Evolutionary conservation across 2,888 invertebrate species (phyloP), one percentile per base, ranked within the genome.

Genomic region (Lithophane semibrunnea): DNA sequence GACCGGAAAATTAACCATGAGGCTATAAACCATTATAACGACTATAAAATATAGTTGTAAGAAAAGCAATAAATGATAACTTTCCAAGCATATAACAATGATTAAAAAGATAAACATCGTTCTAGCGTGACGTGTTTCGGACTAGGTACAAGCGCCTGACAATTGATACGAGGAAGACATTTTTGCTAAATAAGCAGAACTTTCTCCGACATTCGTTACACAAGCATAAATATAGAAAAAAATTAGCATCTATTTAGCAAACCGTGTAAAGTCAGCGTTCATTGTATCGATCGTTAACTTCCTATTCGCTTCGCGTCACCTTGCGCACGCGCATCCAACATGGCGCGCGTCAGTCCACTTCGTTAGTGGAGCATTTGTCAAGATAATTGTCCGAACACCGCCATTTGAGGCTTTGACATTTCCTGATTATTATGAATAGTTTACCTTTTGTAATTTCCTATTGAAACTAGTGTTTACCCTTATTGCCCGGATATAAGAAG

Each of bases 351-450:
- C 92, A 92, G 88, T 86, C 83, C 84, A 86, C 92, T 95, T 95
- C 95, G 94, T 95, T 95, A 95, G 95, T 90, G 85, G 91, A 92
- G 92, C 94, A 95, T 96, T 96, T 95, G 95, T 95, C 94, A 94
- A 94, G 94, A 94, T 94, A 95, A 95, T 95, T 94, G 94, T 93
- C 92, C 90, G 91, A 92, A 93, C 92, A 86, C 80, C 89, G 88
- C 93, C 93, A 92, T 94, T 94, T 92, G 90, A 91, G 90, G 91
- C 90, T 91, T 89, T 91, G 93, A 94, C 92, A 90, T 94, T 94
- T 95, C 93, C 94, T 93, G 92, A 91, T 93, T 92, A 92, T 91
- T 91, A 92, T 92, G 91, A 92, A 92, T 90, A 91, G 84, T 75
- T 80, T 80, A 80, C 77, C 75, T 86, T 74, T 81, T 80, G 77